Conservation (phyloP, 2,888 invertebrate genomes). For the Callinectes sapidus region DNA sequence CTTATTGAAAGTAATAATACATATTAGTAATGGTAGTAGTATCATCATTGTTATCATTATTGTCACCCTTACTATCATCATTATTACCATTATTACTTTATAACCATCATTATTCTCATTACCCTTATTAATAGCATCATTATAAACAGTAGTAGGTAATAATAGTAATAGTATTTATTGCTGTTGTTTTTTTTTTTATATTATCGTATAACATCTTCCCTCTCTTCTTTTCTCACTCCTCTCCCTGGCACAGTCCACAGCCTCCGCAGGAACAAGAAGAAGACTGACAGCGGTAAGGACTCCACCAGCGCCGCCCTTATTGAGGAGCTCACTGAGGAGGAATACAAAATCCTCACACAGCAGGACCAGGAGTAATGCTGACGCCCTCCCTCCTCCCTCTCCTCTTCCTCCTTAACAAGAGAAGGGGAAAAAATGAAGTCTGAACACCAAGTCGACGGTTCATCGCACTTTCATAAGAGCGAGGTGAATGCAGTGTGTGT, state of each 20-base stretch:
- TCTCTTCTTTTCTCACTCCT: not conserved
- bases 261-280: not conserved
- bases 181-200: not conserved
- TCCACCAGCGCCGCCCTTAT: not conserved
- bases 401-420: not conserved
- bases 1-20: too few species aligned
- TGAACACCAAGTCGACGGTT: constrained; percentile 6
- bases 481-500: not conserved
- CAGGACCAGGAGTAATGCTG: not conserved
- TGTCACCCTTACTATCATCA: too few species aligned
- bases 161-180: not conserved
- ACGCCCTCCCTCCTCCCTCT: not conserved
- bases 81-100: too few species aligned
- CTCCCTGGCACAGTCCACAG: not conserved
- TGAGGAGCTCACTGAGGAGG: constrained; percentile 7
- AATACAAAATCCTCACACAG: not conserved
- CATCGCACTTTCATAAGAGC: not conserved
- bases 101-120: too few species aligned
- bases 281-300: not conserved
- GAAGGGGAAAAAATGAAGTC: not conserved
- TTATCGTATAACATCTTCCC: not conserved
- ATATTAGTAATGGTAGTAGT: too few species aligned
- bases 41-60: too few species aligned
- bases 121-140: too few species aligned
- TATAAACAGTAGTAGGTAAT: too few species aligned